Conservation (phyloP, 2,113 vertebrate species). For the Tetrax tetrax region DNA sequence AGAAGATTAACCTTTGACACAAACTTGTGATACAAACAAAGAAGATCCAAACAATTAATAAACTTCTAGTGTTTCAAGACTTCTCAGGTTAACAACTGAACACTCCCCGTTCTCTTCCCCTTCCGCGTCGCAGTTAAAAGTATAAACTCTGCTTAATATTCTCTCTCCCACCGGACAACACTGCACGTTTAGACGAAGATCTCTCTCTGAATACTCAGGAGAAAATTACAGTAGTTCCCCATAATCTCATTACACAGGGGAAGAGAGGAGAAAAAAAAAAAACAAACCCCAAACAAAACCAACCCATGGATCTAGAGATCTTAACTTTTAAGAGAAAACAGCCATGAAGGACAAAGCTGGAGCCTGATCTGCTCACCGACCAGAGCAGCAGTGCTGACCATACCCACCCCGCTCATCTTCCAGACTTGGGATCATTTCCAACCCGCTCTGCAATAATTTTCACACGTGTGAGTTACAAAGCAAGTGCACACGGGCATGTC, state of each 20-base stretch:
- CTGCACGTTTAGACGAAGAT: not conserved
- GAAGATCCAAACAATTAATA: constrained; percentile 32
- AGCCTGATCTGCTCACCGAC: not conserved
- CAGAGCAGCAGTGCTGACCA: not conserved
- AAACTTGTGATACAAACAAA: constrained; percentile 55
- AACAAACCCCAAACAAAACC: too few species aligned
- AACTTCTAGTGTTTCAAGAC: constrained; percentile 13
- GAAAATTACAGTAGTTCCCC: not conserved
- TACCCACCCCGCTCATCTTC: not conserved
- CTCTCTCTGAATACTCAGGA: not conserved
- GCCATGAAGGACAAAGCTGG: not conserved
- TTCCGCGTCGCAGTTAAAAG: not conserved
- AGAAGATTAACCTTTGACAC: constrained; percentile 58
- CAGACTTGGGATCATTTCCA: not conserved
- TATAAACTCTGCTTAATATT: not conserved
- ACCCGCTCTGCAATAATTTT: not conserved
- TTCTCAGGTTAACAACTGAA: constrained; percentile 8
- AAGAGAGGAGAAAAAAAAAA: not conserved
- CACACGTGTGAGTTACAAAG: not conserved
- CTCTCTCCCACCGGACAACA: not conserved
- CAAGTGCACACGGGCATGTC: not conserved
- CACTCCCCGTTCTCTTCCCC: not conserved
- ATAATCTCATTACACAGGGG: not conserved
- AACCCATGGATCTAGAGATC: not conserved
- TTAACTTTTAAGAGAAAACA: not conserved